Percentiles rank a stretch among this genome's conserved stretches.
Conservation (phyloP, 2,113 vertebrate species). For the Odocoileus hemionus region DNA sequence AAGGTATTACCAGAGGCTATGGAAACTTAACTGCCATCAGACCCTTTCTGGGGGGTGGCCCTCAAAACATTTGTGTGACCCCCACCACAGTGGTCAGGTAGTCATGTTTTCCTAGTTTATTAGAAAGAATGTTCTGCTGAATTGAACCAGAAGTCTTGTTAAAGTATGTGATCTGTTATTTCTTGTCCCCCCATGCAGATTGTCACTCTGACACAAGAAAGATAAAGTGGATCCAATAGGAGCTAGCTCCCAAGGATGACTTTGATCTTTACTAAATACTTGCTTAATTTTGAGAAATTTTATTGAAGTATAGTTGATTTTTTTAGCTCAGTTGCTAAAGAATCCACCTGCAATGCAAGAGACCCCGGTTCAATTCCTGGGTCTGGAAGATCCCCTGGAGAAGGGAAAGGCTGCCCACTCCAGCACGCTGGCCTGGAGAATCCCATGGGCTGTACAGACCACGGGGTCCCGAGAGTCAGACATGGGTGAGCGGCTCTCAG, state of each 20-base stretch:
- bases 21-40: not conserved
- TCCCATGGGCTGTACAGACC: not conserved
- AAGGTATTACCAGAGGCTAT: not conserved
- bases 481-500: accelerated
- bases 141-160: slow-evolving; percentile 15
- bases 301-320: not conserved
- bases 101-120: slow-evolving; percentile 41
- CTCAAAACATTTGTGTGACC: not conserved
- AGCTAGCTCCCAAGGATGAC: not conserved
- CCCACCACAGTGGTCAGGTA: slow-evolving; percentile 29
- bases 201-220: not conserved
- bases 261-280: not conserved
- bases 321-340: not conserved
- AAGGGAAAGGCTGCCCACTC: not conserved
- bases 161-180: not conserved
- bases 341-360: not conserved
- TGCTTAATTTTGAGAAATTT: not conserved
- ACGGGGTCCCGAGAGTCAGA: not conserved
- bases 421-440: not conserved
- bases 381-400: not conserved
- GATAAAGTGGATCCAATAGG: not conserved
- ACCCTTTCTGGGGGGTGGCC: slow-evolving; percentile 21
- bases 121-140: slow-evolving; percentile 26
- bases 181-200: not conserved
- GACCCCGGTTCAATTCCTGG: not conserved